Conservation (phyloP, 1,140 invertebrate species). For the Drosophila obscura region DNA sequence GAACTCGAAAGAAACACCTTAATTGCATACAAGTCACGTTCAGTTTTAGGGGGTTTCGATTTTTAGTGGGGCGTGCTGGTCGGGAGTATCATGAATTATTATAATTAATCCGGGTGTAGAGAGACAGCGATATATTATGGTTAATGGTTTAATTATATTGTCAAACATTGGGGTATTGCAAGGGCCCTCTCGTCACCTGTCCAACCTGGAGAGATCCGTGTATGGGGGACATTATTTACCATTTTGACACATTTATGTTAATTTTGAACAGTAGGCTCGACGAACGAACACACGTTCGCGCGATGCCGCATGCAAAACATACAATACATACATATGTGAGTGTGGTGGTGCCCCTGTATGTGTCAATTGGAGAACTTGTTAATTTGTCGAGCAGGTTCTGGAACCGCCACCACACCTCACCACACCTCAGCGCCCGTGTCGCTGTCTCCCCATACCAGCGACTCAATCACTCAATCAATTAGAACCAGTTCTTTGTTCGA, state of each 20-base stretch:
- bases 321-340: slow-evolving; percentile 2
- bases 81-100: slow-evolving; percentile 12
- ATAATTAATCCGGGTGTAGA: slow-evolving; percentile 19
- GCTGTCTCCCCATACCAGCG: not conserved
- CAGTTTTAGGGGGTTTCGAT: slow-evolving; percentile 16
- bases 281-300: slow-evolving; percentile 32
- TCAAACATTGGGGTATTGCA: not conserved
- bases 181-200: slow-evolving; percentile 40
- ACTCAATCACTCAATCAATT: slow-evolving; percentile 44
- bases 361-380: slow-evolving; percentile 73
- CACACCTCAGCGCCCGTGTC: slow-evolving; percentile 37
- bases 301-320: slow-evolving; percentile 8
- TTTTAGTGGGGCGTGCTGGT: slow-evolving; percentile 14
- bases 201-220: slow-evolving; percentile 1
- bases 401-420: slow-evolving; percentile 28
- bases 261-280: slow-evolving; percentile 40
- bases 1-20: slow-evolving; percentile 5
- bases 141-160: slow-evolving; percentile 20
- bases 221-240: slow-evolving; percentile 33
- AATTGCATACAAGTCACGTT: slow-evolving; percentile 39
- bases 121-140: slow-evolving; percentile 1
- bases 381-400: slow-evolving; percentile 68
- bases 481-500: slow-evolving; percentile 41
- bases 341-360: slow-evolving; percentile 27
- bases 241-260: slow-evolving; percentile 50